Evolutionary conservation across 2,113 vertebrate genomes (phyloP).

Genomic region (Damaliscus lunatus): DNA sequence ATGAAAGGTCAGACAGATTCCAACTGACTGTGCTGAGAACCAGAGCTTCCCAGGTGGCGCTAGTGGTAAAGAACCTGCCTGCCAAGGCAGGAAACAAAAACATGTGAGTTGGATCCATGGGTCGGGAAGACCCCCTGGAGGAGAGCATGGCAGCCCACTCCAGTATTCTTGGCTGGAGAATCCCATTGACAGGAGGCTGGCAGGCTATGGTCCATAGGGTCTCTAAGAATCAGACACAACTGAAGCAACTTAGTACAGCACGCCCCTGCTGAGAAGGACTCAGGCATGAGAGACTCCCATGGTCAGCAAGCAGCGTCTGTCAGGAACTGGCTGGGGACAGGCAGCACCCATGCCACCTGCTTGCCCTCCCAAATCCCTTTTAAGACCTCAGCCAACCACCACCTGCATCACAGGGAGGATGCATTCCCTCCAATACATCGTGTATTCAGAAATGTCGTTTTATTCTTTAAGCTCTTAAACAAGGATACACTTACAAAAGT

Average conservation of each 20-base stretch:
- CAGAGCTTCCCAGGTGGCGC: background rate
- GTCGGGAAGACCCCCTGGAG: background rate
- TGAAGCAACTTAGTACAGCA: background rate
- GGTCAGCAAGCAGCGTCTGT: background rate
- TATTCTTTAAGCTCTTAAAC: background rate
- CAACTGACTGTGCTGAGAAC: background rate
- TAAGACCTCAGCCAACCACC: background rate
- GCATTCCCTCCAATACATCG: background rate
- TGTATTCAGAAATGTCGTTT: background rate
- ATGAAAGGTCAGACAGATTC: background rate
- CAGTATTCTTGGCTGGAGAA: background rate
- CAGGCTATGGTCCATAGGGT: background rate
- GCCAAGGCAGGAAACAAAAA: background rate
- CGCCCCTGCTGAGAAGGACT: background rate
- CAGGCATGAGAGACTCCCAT: background rate
- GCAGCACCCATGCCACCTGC: background rate
- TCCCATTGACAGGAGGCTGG: background rate
- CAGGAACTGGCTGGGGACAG: background rate
- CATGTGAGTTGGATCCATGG: background rate
- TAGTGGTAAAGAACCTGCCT: background rate
- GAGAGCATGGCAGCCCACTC: background rate
- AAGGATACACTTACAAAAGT: constrained; percentile 21
- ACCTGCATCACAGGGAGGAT: background rate
- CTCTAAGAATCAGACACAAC: background rate
- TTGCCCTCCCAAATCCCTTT: background rate